Evolutionary conservation across 2,888 invertebrate genomes (phyloP), one percentile per base, ranked within the genome.

Genomic region (Penaeus monodon): DNA sequence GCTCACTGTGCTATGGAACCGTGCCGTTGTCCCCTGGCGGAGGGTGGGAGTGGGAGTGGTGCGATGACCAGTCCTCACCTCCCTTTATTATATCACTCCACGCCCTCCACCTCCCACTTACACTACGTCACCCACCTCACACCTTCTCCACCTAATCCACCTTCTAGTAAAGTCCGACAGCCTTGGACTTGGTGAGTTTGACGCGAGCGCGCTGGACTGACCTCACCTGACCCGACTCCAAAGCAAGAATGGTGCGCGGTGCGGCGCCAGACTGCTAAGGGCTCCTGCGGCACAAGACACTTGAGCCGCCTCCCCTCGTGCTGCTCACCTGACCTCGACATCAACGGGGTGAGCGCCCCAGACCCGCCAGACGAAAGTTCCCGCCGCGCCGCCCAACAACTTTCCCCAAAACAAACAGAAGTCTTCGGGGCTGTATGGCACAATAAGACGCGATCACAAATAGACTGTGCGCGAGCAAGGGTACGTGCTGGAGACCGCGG

Each of bases 171-270:
- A 64, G 66, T 68, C 68, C 81, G 44, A 29, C 33, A 66, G 80
- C 65, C 64, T 14, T 17, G 29, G 65, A 22, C 44, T 38, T 68
- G 66, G 66, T 49, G 81, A 49, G 66, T 65, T 49, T 38, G 81
- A 65, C 27, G 63, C 73, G 29, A n/a, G 63, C 57, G 29, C 20
- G 27, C 33, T 64, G 68, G 57, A 57, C 68, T 81, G 81, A 66
- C 81, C 81, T 81, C 66, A 81, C 81, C 81, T 81, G 68, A 81
- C 81, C 81, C 49, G 68, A 27, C 81, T 65, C 81, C 81, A 81
- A 44, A 81, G 81, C 81, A 81, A 81, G 81, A 81, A 81, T 81
- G 65, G 33, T 65, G 49, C 49, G 38, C n/a, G 44, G 27, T 12
- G 68, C 49, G 33, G 44, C 44, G 38, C 38, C 27, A 63, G 81